Percentiles rank a stretch among this genome's conserved stretches.
Evolutionary conservation across 1,140 invertebrate species (phyloP).

Genomic region (Neodiprion lecontei): DNA sequence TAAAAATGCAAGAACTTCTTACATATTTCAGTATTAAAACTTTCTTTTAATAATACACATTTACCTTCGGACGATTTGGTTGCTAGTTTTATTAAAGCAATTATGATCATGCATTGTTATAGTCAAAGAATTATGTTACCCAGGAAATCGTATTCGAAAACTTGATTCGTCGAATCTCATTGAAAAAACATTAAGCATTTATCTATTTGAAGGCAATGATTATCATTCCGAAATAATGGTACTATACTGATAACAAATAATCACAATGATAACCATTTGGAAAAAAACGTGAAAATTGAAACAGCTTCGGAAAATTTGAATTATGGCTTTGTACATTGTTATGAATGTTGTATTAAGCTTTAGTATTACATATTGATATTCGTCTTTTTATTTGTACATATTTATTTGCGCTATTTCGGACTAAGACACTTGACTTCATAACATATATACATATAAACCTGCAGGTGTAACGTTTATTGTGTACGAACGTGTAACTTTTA

Average conservation of each 20-base stretch:
- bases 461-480: constrained; percentile 36
- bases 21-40: no score
- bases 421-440: background rate
- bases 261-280: background rate
- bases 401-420: constrained; percentile 24
- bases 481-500: constrained; percentile 36
- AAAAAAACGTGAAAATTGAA: background rate
- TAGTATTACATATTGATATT: constrained; percentile 20
- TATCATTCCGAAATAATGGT: constrained; percentile 21
- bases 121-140: constrained; percentile 35
- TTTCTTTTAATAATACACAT: constrained; percentile 39
- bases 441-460: constrained; percentile 23
- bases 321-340: constrained; percentile 32
- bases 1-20: background rate
- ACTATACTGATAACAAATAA: constrained; percentile 3
- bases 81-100: background rate
- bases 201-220: constrained; percentile 15
- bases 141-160: constrained; percentile 23
- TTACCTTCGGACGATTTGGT: constrained; percentile 24
- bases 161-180: constrained; percentile 21
- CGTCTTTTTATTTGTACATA: constrained; percentile 33
- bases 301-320: constrained; percentile 11
- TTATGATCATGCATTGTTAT: constrained; percentile 24
- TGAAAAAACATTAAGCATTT: constrained; percentile 17
- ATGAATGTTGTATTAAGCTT: constrained; percentile 20